A percentile compares a stretch with the other conserved stretches of the same genome.
Conservation (phyloP, 2,113 vertebrate genomes). For the Muntiacus muntjak region DNA sequence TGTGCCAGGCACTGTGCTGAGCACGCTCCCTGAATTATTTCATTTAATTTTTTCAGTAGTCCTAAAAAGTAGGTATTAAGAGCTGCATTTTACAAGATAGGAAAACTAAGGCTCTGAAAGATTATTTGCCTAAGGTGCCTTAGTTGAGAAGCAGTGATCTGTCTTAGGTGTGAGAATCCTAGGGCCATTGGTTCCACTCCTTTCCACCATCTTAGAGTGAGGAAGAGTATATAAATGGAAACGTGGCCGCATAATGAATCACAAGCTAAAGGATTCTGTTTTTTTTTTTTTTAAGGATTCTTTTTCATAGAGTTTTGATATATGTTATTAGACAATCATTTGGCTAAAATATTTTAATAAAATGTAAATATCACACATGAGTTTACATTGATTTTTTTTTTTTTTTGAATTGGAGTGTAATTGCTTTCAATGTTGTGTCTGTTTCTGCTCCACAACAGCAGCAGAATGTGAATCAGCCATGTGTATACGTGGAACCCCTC, state of each 20-base stretch:
- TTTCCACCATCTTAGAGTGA: background rate
- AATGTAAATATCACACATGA: background rate
- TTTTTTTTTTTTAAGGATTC: background rate
- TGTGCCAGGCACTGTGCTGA: background rate
- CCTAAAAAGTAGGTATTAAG: background rate
- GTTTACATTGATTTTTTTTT: background rate
- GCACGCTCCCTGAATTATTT: background rate
- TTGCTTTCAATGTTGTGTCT: background rate
- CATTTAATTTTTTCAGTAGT: background rate
- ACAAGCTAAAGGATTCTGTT: background rate
- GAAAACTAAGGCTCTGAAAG: background rate
- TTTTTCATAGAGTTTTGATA: background rate
- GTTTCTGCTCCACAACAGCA: background rate
- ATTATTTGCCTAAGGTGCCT: background rate
- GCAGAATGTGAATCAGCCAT: background rate
- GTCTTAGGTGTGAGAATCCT: background rate
- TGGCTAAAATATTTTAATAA: constrained; percentile 7
- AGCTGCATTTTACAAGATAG: background rate
- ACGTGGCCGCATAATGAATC: background rate
- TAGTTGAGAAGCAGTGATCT: background rate
- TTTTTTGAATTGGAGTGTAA: background rate
- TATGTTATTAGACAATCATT: background rate
- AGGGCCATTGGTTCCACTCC: background rate
- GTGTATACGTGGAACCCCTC: background rate
- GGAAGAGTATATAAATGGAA: background rate